Evolutionary conservation across 2,113 vertebrate genomes (phyloP), one percentile per base, ranked within the genome.

Genomic region (Xenopus borealis): DNA sequence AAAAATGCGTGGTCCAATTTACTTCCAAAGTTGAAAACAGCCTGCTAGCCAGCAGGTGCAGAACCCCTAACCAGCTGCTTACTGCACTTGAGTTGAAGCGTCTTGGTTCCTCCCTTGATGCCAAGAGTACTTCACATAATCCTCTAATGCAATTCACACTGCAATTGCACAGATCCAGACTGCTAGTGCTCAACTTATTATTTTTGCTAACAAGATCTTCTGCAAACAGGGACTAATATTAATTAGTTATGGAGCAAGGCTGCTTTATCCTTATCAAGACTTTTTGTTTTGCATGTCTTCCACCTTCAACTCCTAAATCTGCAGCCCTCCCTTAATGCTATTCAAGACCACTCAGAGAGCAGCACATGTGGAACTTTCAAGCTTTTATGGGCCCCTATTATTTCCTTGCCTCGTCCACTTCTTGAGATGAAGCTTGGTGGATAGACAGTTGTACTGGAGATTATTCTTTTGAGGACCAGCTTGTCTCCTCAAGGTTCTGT

Each of bases 81-180:
- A 79, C 76, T 82, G 89, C 87, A 88, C 87, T 89, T 86, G 82
- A 87, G 86, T 87, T 84, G 80, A 86, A 86, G 87, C 87, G 80
- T 84, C 85, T 82, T 78, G 81, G 86, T 87, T 85, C 83, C 86
- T 87, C 83, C 84, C 86, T 88, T 89, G 86, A 90, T 62, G 85
- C 92, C 88, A 87, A 93, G 90, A 90, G 89, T 89, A 90, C 93
- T 94, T 92, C 89, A 92, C 86, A 80, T 93, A 94, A 94, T 92
- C 92, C 91, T 91, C 90, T 92, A 91, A 79, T 88, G 92, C 92
- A 92, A 91, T 93, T 91, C 91, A 92, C 89, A 88, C 92, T 92
- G 92, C 93, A 93, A 94, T 93, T 93, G 92, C 91, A 85, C 84
- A 89, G 89, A 87, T 86, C 86, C 90, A 88, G 80, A 83, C 88